Conservation (phyloP, 2,113 vertebrate species). For the Trematocara macrostoma region DNA sequence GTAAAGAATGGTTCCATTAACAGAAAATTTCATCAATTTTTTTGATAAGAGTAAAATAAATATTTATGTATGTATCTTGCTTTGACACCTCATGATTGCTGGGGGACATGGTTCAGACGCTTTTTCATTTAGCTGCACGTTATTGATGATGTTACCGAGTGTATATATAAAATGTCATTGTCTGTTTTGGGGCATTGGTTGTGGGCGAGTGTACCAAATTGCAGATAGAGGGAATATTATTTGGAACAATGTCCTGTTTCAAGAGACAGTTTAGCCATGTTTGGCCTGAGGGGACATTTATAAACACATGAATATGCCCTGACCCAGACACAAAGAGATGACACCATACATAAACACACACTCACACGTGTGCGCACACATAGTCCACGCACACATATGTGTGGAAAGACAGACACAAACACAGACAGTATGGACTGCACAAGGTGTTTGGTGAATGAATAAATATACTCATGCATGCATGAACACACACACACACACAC, state of each 20-base stretch:
- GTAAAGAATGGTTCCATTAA: not conserved
- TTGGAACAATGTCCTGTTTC: conserved; percentile 49
- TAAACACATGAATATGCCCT: conserved; percentile 65
- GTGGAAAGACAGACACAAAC: conserved; percentile 61
- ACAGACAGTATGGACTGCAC: conserved; percentile 62
- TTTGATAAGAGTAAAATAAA: not conserved
- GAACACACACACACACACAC: conserved; percentile 31
- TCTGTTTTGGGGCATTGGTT: not conserved
- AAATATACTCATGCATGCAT: conserved; percentile 64
- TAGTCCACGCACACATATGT: not conserved
- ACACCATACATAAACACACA: conserved; percentile 54
- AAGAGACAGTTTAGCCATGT: conserved; percentile 54
- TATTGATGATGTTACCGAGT: not conserved
- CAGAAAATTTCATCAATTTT: not conserved
- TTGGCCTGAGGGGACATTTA: conserved; percentile 71
- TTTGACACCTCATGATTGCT: not conserved
- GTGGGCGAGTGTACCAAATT: not conserved
- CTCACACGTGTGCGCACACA: not conserved
- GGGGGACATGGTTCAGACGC: not conserved
- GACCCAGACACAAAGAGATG: conserved; percentile 75
- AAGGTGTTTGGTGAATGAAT: conserved; percentile 68
- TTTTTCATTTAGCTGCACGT: not conserved
- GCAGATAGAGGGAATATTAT: not conserved
- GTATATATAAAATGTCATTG: not conserved
- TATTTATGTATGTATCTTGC: not conserved